A percentile compares a stretch with the other conserved stretches of the same genome.
These are phyloP conservation scores for Chaunax sp. DNA, from an alignment of 2,797 vertebrate species.

Conservation along the genomic window DNA sequence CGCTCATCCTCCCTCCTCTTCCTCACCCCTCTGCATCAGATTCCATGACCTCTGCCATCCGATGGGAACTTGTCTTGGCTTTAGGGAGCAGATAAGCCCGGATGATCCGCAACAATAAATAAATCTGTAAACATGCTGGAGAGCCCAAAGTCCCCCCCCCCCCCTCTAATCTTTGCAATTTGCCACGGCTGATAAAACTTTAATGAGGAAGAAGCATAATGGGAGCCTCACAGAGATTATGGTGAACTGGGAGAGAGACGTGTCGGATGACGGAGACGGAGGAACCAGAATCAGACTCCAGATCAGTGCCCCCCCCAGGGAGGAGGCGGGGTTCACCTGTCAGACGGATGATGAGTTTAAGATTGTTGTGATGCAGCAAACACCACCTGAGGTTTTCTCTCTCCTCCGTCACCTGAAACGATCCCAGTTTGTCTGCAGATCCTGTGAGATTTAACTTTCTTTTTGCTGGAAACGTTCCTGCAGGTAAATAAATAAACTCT, in stretches of 20 bases:
- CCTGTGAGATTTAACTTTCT: too few relatives aligned
- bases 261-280: conserved; percentile 58
- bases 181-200: conserved; percentile 80
- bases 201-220: conserved; percentile 84
- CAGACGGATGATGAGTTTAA: not conserved
- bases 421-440: too few relatives aligned
- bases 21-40: conserved; percentile 53
- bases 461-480: too few relatives aligned
- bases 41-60: conserved; percentile 73
- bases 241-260: conserved; percentile 64
- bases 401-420: too few relatives aligned
- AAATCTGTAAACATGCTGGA: conserved; percentile 73
- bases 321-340: conserved; percentile 16
- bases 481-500: too few relatives aligned
- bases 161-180: conserved; percentile 81
- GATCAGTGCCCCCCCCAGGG: conserved; percentile 35
- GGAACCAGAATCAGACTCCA: conserved; percentile 42
- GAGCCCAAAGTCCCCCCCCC: conserved; percentile 57
- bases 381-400: not conserved
- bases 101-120: conserved; percentile 80
- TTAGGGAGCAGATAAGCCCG: conserved; percentile 76
- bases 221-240: conserved; percentile 77
- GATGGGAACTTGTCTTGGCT: conserved; percentile 65
- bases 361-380: not conserved
- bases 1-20: conserved; percentile 38